phyloP scores from a whole-genome alignment of 1,140 invertebrate genomes.

The Cotesia chilonis region DNA sequence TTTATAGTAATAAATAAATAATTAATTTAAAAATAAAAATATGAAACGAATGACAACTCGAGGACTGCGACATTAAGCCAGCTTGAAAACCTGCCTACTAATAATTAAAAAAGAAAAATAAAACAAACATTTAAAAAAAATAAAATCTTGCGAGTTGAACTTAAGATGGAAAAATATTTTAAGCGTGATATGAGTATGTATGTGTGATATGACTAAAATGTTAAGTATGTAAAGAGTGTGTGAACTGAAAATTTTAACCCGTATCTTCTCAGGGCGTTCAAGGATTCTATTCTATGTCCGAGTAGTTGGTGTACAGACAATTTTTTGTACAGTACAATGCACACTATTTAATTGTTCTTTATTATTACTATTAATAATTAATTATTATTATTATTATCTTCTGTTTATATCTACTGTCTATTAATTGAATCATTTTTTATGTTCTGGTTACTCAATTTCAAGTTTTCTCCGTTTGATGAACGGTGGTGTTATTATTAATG shows the following conservation, averaged over 20 bases:
- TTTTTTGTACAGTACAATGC: constrained; percentile 27
- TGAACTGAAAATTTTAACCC: background rate
- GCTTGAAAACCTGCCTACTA: constrained; percentile 65
- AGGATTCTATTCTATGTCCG: background rate
- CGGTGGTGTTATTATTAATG: no score
- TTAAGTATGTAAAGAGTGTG: background rate
- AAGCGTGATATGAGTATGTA: constrained; percentile 6
- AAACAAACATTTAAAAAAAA: constrained; percentile 16
- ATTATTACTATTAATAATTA: background rate
- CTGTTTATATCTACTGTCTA: background rate
- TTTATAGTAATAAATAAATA: background rate
- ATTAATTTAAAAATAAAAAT: constrained; percentile 32
- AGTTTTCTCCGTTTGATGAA: no score
- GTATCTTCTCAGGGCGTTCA: constrained; percentile 12
- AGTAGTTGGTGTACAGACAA: background rate
- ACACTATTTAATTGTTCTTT: background rate
- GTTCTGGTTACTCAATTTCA: no score
- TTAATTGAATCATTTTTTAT: background rate
- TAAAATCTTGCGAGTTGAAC: constrained; percentile 13
- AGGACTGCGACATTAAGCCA: constrained; percentile 61
- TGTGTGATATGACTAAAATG: background rate
- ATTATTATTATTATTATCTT: constrained; percentile 15
- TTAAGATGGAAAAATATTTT: constrained; percentile 15
- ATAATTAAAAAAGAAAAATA: constrained; percentile 34
- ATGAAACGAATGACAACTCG: constrained; percentile 50